These are phyloP conservation scores for Lanius collurio DNA, from an alignment of 2,113 vertebrate genomes.

Conservation along the genomic window DNA sequence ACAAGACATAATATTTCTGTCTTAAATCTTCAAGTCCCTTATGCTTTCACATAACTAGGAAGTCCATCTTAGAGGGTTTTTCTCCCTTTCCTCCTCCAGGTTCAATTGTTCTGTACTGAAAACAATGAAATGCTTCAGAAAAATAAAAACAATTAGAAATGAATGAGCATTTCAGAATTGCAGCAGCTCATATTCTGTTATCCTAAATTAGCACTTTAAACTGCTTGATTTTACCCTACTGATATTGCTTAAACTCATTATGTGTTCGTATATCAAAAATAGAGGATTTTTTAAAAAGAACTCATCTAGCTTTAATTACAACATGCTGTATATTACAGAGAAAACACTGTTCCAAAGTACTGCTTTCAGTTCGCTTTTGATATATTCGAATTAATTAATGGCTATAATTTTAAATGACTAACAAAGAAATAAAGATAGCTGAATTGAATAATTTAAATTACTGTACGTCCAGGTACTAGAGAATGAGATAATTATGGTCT, in stretches of 20 bases:
- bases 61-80: not conserved
- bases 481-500: slow-evolving; percentile 40
- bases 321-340: not conserved
- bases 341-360: slow-evolving; percentile 28
- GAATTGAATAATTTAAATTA: slow-evolving; percentile 24
- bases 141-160: not conserved
- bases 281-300: not conserved
- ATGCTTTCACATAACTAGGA: not conserved
- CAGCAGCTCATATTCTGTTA: not conserved
- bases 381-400: slow-evolving; percentile 52
- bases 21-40: not conserved
- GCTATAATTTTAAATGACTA: slow-evolving; percentile 40
- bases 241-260: slow-evolving; percentile 20
- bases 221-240: slow-evolving; percentile 29
- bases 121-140: slow-evolving; percentile 1
- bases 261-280: slow-evolving; percentile 21
- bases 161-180: slow-evolving; percentile 6
- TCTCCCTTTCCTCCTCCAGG: not conserved
- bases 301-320: slow-evolving; percentile 37
- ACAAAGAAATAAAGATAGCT: slow-evolving; percentile 40
- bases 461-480: slow-evolving; percentile 14
- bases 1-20: not conserved
- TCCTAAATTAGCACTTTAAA: slow-evolving; percentile 38
- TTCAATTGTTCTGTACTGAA: not conserved
- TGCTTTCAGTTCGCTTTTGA: slow-evolving; percentile 26